Evolutionary conservation across 92 coral and sea anemone genomes (phyloP).

Genomic region (Montipora capitata): DNA sequence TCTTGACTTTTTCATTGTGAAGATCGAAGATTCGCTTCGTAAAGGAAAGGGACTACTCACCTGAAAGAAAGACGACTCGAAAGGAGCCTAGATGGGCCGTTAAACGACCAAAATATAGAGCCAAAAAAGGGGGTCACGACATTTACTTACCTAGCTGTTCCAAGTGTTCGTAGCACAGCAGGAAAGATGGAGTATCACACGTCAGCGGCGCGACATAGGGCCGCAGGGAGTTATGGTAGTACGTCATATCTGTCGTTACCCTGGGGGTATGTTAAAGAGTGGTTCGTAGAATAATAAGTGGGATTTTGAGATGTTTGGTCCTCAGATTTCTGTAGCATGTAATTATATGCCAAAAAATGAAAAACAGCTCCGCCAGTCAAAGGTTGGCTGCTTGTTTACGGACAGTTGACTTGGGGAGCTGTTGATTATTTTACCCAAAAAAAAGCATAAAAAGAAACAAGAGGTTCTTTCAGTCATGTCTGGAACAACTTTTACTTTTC

Average conservation of each 20-base stretch:
- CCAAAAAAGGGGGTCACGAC: background rate
- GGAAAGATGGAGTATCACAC: too few species aligned
- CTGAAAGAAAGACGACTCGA: background rate
- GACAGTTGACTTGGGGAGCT: too few species aligned
- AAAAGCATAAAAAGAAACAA: too few species aligned
- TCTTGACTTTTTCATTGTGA: background rate
- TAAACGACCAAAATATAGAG: background rate
- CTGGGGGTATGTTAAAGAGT: background rate
- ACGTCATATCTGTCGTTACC: background rate
- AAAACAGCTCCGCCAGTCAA: too few species aligned
- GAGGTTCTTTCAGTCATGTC: too few species aligned
- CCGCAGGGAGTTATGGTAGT: background rate
- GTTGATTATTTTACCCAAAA: too few species aligned
- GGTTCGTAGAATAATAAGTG: constrained; percentile 3
- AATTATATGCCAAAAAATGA: too few species aligned
- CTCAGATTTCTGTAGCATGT: too few species aligned
- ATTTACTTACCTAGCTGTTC: background rate
- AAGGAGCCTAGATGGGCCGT: background rate
- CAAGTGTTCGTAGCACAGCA: background rate
- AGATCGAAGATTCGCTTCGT: background rate
- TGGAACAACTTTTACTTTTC: too few species aligned
- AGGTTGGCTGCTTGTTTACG: too few species aligned
- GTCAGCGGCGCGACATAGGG: background rate
- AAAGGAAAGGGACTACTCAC: background rate
- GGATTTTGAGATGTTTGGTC: background rate